These are phyloP conservation scores for Sternarchorhynchus goeldii DNA, from an alignment of 2,797 vertebrate species.

Conservation along the genomic window DNA sequence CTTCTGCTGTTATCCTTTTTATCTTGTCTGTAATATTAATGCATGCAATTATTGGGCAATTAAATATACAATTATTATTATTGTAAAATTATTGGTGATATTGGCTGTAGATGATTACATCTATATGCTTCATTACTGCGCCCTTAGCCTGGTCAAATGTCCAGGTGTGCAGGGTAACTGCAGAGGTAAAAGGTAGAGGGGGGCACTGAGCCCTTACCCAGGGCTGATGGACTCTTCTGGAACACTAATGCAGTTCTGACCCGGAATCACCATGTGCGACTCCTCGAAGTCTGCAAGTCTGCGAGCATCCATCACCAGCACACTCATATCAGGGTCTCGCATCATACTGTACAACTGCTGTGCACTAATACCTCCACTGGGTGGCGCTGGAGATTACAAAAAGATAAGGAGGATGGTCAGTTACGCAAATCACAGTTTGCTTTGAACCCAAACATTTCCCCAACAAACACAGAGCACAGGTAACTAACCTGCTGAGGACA, in stretches of 20 bases:
- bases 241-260: conserved; percentile 80
- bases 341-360: conserved; percentile 92
- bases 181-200: no score
- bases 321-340: conserved; percentile 80
- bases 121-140: background rate
- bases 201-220: conserved; percentile 75
- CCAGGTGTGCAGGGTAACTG: background rate
- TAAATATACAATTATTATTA: no score
- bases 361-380: conserved; percentile 82
- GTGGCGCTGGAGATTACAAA: conserved; percentile 49
- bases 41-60: background rate
- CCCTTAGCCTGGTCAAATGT: no score
- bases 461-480: background rate
- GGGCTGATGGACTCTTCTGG: conserved; percentile 91
- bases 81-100: background rate
- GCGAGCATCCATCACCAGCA: conserved; percentile 94
- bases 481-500: conserved; percentile 78
- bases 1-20: no score
- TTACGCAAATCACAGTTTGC: background rate
- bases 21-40: background rate
- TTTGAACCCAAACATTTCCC: background rate
- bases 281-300: conserved; percentile 84
- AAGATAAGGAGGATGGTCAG: background rate
- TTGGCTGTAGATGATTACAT: background rate
- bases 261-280: conserved; percentile 84